Evolutionary conservation across 2,797 vertebrate species (phyloP).

Genomic region (Agapornis canus): DNA sequence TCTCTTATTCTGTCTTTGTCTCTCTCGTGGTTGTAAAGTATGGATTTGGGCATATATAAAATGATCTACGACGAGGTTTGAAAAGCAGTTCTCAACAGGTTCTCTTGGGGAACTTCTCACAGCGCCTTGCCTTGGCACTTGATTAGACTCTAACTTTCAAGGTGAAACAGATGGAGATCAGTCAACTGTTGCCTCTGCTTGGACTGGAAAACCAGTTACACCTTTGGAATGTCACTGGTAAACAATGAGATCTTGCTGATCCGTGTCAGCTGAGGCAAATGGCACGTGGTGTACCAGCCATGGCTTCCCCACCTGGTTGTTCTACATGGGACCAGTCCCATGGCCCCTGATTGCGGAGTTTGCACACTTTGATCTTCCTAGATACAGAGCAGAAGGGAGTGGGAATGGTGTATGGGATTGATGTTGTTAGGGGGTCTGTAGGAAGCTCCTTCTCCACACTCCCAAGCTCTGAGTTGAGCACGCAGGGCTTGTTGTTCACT

Average conservation of each 20-base stretch:
- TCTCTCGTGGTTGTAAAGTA: slow-evolving; percentile 76
- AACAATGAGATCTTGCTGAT: background rate
- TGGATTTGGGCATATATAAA: slow-evolving; percentile 70
- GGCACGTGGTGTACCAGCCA: background rate
- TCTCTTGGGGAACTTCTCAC: slow-evolving; percentile 41
- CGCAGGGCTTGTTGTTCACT: background rate
- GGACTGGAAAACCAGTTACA: background rate
- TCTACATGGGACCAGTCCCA: background rate
- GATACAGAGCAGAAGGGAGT: background rate
- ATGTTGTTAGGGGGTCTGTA: background rate
- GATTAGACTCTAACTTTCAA: slow-evolving; percentile 40
- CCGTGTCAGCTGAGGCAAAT: background rate
- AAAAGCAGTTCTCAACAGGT: slow-evolving; percentile 71
- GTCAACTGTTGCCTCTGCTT: background rate
- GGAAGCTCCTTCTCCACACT: background rate
- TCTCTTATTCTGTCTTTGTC: slow-evolving; percentile 58
- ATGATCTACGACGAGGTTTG: slow-evolving; percentile 32
- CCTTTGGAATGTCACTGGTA: background rate
- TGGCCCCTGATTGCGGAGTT: slow-evolving; percentile 46
- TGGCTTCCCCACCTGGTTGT: background rate
- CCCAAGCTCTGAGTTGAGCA: background rate
- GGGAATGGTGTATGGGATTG: background rate
- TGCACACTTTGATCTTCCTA: slow-evolving; percentile 53
- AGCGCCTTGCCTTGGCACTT: slow-evolving; percentile 7
- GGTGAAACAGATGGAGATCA: background rate